A percentile compares a stretch with the other conserved stretches of the same genome.
phyloP scores from a whole-genome alignment of 2,113 vertebrate genomes.

The Leucopsar rothschildi region DNA sequence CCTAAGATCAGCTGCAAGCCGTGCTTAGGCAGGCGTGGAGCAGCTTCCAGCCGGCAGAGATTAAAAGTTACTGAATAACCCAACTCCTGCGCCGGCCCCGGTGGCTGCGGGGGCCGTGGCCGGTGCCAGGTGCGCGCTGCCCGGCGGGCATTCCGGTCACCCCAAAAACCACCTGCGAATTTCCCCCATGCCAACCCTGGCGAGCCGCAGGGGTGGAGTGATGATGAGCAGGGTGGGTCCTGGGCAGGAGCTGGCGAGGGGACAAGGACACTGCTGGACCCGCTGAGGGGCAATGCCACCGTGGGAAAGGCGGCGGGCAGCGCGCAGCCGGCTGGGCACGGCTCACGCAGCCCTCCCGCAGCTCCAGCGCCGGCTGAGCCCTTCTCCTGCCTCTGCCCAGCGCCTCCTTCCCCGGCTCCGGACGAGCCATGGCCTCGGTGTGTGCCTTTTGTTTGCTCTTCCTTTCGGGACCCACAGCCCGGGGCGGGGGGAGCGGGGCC shows the following conservation, averaged over 20 bases:
- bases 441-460: neutral
- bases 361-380: neutral
- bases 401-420: neutral
- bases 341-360: constrained; percentile 12
- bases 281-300: neutral
- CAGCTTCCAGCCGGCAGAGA: neutral
- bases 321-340: neutral
- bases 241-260: neutral
- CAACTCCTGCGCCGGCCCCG: accelerated
- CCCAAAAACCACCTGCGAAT: accelerated
- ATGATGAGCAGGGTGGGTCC: accelerated
- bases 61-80: constrained; percentile 52
- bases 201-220: accelerated
- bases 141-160: neutral
- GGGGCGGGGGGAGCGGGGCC: neutral
- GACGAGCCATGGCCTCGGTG: neutral
- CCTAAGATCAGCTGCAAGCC: neutral
- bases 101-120: neutral
- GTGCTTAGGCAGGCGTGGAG: neutral
- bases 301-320: neutral
- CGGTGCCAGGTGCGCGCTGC: neutral
- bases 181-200: neutral
- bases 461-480: neutral
- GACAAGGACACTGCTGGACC: accelerated
- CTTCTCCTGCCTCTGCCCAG: neutral